phyloP scores from a whole-genome alignment of 2,888 invertebrate genomes.

The Byasa hedistus region DNA sequence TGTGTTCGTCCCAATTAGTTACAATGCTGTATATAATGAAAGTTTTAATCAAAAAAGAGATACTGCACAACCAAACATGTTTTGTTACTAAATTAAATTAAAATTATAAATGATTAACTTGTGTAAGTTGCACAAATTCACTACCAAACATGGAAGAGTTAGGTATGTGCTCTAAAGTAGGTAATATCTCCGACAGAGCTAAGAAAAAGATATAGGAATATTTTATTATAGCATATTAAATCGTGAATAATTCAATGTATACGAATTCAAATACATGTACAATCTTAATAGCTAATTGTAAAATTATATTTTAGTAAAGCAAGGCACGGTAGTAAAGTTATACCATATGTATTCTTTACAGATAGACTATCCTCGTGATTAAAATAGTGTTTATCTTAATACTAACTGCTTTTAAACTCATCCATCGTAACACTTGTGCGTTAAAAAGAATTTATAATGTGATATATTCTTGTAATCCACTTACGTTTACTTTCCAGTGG shows the following conservation, averaged over 20 bases:
- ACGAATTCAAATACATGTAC: no score
- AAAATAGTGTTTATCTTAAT: neutral
- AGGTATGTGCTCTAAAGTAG: neutral
- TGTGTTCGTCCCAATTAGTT: neutral
- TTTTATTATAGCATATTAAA: neutral
- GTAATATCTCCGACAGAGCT: no score
- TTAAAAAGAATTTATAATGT: slow-evolving; percentile 37
- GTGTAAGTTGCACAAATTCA: no score
- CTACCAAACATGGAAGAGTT: no score
- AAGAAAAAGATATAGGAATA: neutral
- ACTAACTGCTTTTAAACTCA: neutral
- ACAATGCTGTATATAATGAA: neutral
- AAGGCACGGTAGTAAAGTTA: no score
- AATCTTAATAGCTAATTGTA: no score
- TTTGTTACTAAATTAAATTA: no score
- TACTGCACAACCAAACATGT: no score
- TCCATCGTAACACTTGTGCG: slow-evolving; percentile 4
- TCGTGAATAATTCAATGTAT: neutral
- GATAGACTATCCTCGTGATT: neutral
- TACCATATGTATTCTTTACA: neutral
- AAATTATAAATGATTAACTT: no score
- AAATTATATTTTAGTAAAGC: no score
- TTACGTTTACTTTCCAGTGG: slow-evolving; percentile 70
- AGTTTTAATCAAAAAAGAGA: neutral
- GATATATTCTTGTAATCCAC: slow-evolving; percentile 45